Conservation (phyloP, 2,888 invertebrate species). For the Caenorhabditis afra region DNA sequence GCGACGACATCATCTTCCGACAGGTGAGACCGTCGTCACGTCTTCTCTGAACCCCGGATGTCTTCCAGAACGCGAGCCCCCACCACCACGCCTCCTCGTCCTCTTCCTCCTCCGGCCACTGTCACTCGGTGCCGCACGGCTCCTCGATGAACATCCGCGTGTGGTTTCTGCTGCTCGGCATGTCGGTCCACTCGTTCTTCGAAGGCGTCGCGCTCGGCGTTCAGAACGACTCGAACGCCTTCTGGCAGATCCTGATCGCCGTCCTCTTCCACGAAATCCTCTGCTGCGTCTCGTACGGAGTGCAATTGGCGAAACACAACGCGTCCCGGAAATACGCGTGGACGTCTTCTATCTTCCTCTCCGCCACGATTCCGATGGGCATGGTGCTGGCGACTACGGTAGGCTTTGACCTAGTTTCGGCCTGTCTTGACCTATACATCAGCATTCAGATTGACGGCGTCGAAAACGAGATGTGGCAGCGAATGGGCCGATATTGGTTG, state of each 20-base stretch:
- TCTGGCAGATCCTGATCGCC: conserved; percentile 74
- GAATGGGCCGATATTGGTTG: conserved; percentile 69
- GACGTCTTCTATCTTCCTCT: conserved; percentile 67
- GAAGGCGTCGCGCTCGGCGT: conserved; percentile 84
- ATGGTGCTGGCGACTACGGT: conserved; percentile 73
- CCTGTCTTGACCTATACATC: too few species aligned
- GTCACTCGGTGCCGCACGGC: conserved; percentile 12
- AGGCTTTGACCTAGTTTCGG: too few species aligned
- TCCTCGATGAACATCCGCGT: conserved; percentile 50
- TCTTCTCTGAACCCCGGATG: too few species aligned
- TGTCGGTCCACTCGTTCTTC: conserved; percentile 84
- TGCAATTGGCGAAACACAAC: conserved; percentile 75
- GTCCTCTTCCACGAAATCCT: conserved; percentile 77
- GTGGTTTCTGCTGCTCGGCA: conserved; percentile 82
- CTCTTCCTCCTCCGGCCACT: conserved; percentile 15
- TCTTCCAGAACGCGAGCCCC: conserved; percentile 23
- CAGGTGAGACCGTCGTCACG: neutral
- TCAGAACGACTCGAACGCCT: conserved; percentile 74
- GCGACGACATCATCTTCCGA: conserved; percentile 73
- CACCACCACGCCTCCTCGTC: conserved; percentile 1
- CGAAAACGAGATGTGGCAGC: conserved; percentile 64
- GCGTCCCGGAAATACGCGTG: conserved; percentile 66
- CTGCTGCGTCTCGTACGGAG: conserved; percentile 77
- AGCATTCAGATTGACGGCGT: conserved; percentile 68
- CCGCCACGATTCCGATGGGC: conserved; percentile 75